Base-by-base conservation (phyloP, 2,113 vertebrate genomes). In the Raja brachyura region DNA sequence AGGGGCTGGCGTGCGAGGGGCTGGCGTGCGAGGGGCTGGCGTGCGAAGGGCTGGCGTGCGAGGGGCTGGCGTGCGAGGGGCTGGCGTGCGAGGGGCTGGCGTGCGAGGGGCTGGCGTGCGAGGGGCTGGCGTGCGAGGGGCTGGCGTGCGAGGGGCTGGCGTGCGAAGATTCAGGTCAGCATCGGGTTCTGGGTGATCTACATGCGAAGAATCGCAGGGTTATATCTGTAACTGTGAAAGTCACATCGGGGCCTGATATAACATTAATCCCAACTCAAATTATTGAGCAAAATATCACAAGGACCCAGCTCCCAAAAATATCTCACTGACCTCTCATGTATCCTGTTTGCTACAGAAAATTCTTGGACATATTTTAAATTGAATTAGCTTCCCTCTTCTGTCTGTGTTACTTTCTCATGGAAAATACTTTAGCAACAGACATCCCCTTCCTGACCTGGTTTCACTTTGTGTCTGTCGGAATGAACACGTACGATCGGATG, bases 341-440 rank as follows among this genome's bases (percentile, higher is more conserved):
- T 75, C 74, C 74, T 75, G 74, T 75, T 75, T n/a, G 28, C 74
- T 75, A n/a, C 9, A 75, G 74, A 75, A 75, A 75, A 75, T 75
- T 75, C 25, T 75, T 75, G 74, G 74, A 75, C 28, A 75, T 28
- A 75, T n/a, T 75, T 75, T 28, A 25, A 75, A 75, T 75, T 75
- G 74, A n/a, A 75, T 75, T 75, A n/a, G n/a, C 74, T 75, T 75
- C 74, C 74, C 74, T 75, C n/a, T 75, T n/a, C 74, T 28, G 74
- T 75, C 11, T 10, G 74, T 22, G 28, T n/a, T n/a, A 75, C 28
- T 75, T 75, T 75, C 74, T 75, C 74, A 75, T 75, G 22, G 74
- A 75, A 75, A 75, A 75, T 75, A 75, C n/a, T n/a, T 75, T 75
- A 75, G 7, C 28, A 75, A 73, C 39, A 22, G 14, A 73, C 70